Percentiles rank a stretch among this genome's conserved stretches.
Conservation (phyloP, 2,888 invertebrate genomes). For the Eumerus sabulonum region DNA sequence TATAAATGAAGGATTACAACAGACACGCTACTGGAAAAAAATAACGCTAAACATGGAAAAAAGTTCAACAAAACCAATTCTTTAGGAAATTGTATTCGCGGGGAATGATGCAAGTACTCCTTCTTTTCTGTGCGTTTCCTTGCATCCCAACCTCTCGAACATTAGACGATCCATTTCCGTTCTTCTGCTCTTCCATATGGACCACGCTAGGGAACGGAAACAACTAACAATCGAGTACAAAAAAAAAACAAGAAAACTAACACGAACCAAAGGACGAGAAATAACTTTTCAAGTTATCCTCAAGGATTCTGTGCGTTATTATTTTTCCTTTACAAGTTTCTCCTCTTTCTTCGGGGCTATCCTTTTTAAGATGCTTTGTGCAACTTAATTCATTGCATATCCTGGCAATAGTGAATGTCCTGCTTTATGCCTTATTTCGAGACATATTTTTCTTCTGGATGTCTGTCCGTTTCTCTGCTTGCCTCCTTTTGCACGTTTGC, state of each 20-base stretch:
- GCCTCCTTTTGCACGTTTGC: constrained; percentile 19
- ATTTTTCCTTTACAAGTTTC: constrained; percentile 48
- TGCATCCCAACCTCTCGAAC: no score
- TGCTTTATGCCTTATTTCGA: constrained; percentile 55
- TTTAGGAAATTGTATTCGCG: constrained; percentile 20
- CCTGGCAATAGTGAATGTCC: constrained; percentile 52
- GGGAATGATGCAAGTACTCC: background rate
- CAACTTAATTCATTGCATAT: constrained; percentile 63
- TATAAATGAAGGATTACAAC: constrained; percentile 62
- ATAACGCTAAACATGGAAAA: background rate
- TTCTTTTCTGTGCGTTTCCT: no score
- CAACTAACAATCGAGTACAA: constrained; percentile 18
- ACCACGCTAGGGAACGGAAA: constrained; percentile 30
- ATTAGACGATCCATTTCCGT: constrained; percentile 47
- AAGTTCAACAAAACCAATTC: constrained; percentile 8
- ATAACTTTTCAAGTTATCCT: constrained; percentile 33
- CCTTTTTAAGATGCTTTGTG: constrained; percentile 54
- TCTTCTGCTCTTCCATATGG: background rate
- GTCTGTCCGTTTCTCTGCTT: constrained; percentile 52
- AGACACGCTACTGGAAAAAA: constrained; percentile 58
- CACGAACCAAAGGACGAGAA: constrained; percentile 18
- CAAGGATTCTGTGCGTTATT: constrained; percentile 38
- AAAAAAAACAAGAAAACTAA: no score
- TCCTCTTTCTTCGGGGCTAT: constrained; percentile 30
- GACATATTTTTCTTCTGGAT: constrained; percentile 63